Conservation (phyloP, 2,888 invertebrate species). For the Hololepta plana region DNA sequence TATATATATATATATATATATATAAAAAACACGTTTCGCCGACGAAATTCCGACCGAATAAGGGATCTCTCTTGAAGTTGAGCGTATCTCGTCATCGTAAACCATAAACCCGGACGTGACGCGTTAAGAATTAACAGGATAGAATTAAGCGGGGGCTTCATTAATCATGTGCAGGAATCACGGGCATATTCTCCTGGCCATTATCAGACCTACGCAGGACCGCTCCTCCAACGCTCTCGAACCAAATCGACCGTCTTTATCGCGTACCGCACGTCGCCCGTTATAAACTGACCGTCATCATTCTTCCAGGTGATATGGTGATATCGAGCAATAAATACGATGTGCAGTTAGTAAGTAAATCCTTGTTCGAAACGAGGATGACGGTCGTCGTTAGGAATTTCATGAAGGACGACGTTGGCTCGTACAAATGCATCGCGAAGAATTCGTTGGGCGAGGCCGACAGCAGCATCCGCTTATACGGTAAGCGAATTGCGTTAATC, state of each 20-base stretch:
- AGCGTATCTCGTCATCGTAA: too few relatives aligned
- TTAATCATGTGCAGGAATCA: constrained; percentile 24
- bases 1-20: too few relatives aligned
- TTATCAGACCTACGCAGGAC: constrained; percentile 16
- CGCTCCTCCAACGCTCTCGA: neutral
- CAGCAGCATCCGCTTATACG: constrained; percentile 70
- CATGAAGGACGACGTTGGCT: constrained; percentile 56
- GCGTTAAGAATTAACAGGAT: constrained; percentile 25
- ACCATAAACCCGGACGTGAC: constrained; percentile 21
- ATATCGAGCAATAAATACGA: constrained; percentile 65
- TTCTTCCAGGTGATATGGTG: constrained; percentile 57
- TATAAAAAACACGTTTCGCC: too few relatives aligned
- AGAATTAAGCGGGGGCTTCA: constrained; percentile 24
- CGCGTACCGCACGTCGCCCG: neutral
- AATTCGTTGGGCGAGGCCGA: constrained; percentile 78
- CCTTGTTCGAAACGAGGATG: constrained; percentile 70
- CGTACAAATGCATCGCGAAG: constrained; percentile 73
- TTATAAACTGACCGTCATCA: constrained; percentile 5
- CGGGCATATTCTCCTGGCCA: constrained; percentile 15
- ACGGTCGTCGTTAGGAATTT: constrained; percentile 56
- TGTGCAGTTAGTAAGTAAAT: constrained; percentile 49
- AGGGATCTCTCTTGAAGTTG: too few relatives aligned
- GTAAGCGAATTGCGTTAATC: constrained; percentile 36
- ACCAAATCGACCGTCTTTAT: constrained; percentile 14
- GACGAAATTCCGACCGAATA: too few relatives aligned